Evolutionary conservation across 2,113 vertebrate genomes (phyloP).

Genomic region (Taxidea taxus): DNA sequence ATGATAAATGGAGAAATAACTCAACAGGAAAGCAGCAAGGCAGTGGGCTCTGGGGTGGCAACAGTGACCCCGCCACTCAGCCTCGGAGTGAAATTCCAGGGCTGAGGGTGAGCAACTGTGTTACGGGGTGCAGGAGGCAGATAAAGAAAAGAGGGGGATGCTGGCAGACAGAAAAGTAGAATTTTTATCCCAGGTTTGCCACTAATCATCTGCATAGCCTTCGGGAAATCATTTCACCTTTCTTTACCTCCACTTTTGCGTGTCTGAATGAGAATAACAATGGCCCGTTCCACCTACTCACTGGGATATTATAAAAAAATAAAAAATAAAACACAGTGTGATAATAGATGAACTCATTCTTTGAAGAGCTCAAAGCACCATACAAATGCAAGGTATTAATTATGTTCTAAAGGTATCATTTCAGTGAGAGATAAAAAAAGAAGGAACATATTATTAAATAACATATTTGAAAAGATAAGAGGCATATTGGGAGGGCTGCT

Average conservation of each 20-base stretch:
- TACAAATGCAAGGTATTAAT: conserved; percentile 51
- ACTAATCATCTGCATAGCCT: not conserved
- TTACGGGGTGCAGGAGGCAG: not conserved
- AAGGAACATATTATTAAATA: conserved; percentile 66
- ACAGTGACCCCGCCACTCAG: not conserved
- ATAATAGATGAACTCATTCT: conserved; percentile 45
- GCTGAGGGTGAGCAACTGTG: not conserved
- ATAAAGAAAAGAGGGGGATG: not conserved
- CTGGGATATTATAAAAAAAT: not conserved
- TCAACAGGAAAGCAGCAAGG: conserved; percentile 47
- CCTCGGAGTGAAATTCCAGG: conserved; percentile 2
- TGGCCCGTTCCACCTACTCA: not conserved
- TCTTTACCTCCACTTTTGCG: not conserved
- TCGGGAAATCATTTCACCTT: not conserved
- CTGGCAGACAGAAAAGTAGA: not conserved
- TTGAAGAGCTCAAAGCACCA: conserved; percentile 24
- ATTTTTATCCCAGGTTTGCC: not conserved
- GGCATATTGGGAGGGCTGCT: conserved; percentile 42
- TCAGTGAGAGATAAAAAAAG: conserved; percentile 49
- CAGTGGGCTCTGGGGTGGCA: conserved; percentile 18
- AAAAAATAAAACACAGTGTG: conserved; percentile 21
- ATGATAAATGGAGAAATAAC: conserved; percentile 76
- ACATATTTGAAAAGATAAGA: conserved; percentile 58
- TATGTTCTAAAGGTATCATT: conserved; percentile 67
- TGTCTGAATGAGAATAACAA: conserved; percentile 41